Conservation (phyloP, 2,113 vertebrate species). For the Salvelinus namaycush region DNA sequence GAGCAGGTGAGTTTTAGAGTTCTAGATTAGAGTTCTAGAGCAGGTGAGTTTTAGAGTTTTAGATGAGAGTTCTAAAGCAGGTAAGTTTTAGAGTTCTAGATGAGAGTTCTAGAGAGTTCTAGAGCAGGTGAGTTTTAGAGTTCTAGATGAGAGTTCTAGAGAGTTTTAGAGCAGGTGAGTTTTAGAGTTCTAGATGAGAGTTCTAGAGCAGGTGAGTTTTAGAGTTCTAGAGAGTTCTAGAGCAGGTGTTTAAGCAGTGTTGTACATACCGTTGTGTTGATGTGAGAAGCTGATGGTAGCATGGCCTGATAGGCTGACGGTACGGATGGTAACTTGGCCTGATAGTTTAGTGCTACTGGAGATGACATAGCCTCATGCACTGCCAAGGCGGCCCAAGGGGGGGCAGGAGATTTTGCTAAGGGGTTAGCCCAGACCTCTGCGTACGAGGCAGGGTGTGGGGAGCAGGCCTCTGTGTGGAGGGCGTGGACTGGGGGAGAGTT, state of each 20-base stretch:
- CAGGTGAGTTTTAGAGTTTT: background rate
- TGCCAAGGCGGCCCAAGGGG: conserved; percentile 37
- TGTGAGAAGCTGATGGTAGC: background rate
- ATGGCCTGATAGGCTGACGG: conserved; percentile 27
- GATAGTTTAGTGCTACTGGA: conserved; percentile 9
- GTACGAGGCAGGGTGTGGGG: conserved; percentile 51
- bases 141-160: background rate
- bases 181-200: no score
- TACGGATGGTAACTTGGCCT: conserved; percentile 15
- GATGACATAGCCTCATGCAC: conserved; percentile 42
- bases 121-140: background rate
- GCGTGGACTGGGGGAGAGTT: conserved; percentile 51
- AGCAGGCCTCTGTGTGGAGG: conserved; percentile 44
- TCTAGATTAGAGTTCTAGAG: no score
- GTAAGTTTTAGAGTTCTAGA: background rate
- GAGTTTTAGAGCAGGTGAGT: no score
- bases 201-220: no score
- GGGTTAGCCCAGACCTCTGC: conserved; percentile 72
- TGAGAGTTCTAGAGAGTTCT: no score
- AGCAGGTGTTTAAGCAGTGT: background rate
- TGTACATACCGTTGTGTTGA: conserved; percentile 3
- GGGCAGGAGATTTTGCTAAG: conserved; percentile 39
- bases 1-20: no score
- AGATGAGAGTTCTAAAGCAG: background rate
- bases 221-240: background rate